Conservation (phyloP, 2,113 vertebrate species). For the Meleagris gallopavo region DNA sequence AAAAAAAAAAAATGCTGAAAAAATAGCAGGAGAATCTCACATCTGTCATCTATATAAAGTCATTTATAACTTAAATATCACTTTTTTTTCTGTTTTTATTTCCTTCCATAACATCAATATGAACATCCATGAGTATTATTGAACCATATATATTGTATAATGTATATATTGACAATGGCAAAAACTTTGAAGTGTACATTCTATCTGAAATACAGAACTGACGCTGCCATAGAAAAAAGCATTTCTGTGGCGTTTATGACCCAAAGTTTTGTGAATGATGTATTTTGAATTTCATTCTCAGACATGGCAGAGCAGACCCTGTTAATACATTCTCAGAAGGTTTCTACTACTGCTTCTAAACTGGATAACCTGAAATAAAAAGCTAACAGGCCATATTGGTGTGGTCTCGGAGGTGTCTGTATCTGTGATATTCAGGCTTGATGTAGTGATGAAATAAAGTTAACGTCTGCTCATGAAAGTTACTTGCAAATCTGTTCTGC, state of each 20-base stretch:
- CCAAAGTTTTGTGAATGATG: background rate
- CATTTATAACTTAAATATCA: background rate
- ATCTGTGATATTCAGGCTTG: background rate
- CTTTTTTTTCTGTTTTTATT: background rate
- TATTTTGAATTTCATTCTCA: background rate
- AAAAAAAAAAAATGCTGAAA: background rate
- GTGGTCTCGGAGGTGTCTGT: background rate
- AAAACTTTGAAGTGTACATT: background rate
- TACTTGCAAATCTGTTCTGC: background rate
- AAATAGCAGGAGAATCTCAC: background rate
- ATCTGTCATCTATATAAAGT: background rate
- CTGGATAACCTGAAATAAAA: conserved; percentile 1
- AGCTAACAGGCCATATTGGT: background rate
- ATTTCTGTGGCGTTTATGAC: background rate
- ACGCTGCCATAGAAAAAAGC: background rate
- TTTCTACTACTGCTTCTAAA: background rate
- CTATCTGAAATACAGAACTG: background rate
- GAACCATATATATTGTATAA: background rate
- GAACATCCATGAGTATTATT: background rate
- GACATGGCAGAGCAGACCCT: background rate
- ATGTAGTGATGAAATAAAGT: background rate
- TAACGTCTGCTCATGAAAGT: background rate
- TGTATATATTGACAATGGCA: background rate
- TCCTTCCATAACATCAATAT: background rate
- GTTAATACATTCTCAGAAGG: background rate